These are phyloP conservation scores for Setophaga coronata DNA, from an alignment of 2,113 vertebrate species.

Conservation along the genomic window DNA sequence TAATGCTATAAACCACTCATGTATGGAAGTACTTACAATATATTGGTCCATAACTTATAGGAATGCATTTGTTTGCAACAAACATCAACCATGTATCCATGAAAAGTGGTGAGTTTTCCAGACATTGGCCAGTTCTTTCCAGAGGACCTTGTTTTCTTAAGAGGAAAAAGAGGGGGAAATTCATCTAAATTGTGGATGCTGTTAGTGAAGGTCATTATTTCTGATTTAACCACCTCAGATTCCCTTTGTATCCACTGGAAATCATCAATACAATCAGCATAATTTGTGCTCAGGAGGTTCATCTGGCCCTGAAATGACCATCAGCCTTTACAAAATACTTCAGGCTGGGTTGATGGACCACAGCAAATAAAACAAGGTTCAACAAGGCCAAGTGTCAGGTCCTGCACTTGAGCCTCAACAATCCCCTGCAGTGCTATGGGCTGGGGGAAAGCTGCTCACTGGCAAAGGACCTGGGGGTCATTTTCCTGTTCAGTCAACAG, in stretches of 20 bases:
- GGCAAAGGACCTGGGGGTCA: not conserved
- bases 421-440: fast-evolving
- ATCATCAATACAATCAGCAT: not conserved
- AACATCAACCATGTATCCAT: not conserved
- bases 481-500: not conserved
- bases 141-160: not conserved
- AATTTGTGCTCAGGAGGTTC: not conserved
- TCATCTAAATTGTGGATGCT: not conserved
- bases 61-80: not conserved
- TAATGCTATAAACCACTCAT: not conserved
- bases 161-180: not conserved
- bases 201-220: not conserved
- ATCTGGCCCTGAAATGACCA: not conserved
- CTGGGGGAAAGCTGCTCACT: not conserved
- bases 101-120: not conserved
- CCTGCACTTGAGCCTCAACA: not conserved
- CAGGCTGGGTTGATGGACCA: not conserved
- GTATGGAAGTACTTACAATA: not conserved
- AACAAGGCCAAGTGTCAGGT: not conserved
- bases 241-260: not conserved
- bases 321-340: not conserved
- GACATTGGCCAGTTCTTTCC: not conserved
- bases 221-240: not conserved
- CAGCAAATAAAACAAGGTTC: fast-evolving
- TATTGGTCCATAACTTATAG: not conserved